Conservation (phyloP, 2,113 vertebrate species). For the Fregetta grallaria region DNA sequence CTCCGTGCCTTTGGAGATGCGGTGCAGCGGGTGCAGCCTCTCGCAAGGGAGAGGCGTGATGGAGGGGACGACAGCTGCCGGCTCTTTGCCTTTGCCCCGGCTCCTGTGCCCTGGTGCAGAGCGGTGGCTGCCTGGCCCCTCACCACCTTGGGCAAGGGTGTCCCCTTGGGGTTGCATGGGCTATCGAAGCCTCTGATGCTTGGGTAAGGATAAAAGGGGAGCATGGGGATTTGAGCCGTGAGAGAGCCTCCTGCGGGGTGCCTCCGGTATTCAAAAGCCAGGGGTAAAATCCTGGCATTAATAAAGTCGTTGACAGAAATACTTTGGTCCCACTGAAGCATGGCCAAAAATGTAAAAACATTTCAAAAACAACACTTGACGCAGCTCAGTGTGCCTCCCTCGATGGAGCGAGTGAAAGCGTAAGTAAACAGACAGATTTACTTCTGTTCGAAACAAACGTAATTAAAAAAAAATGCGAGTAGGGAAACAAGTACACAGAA, state of each 20-base stretch:
- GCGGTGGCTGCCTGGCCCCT: not conserved
- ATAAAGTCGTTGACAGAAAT: constrained; percentile 26
- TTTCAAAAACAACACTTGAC: constrained; percentile 10
- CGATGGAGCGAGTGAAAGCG: not conserved
- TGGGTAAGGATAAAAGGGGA: not conserved
- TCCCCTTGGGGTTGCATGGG: not conserved
- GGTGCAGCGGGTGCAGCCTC: fast-evolving
- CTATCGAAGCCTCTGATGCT: not conserved
- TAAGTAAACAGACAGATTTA: constrained; percentile 18
- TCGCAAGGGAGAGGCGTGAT: fast-evolving
- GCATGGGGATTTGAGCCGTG: fast-evolving
- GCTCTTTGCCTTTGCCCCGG: fast-evolving
- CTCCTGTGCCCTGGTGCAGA: not conserved
- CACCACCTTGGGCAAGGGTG: not conserved
- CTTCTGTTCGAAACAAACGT: not conserved
- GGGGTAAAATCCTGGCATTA: not conserved
- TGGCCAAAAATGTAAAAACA: not conserved
- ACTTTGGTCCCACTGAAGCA: not conserved
- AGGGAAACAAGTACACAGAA: not conserved
- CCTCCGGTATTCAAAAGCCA: not conserved
- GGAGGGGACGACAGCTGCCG: fast-evolving
- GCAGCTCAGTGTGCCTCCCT: not conserved
- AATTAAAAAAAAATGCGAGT: not conserved
- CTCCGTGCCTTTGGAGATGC: fast-evolving
- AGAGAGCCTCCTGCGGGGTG: not conserved